Percentiles rank a stretch among this genome's conserved stretches.
phyloP scores from a whole-genome alignment of 2,888 invertebrate species.

The Bembecia ichneumoniformis region DNA sequence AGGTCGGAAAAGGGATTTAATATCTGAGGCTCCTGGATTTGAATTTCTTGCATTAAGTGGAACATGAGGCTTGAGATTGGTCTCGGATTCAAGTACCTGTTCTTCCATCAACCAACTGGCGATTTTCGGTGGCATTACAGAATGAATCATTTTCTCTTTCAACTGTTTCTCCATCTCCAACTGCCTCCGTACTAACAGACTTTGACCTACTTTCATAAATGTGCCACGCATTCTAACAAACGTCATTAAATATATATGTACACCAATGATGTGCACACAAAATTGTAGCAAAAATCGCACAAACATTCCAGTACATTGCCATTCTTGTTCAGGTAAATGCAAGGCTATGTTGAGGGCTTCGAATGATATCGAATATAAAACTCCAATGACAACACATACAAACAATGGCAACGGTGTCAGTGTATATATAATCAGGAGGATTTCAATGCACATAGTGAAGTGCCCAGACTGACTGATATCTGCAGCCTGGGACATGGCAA shows the following conservation, averaged over 20 bases:
- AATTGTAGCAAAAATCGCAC: slow-evolving; percentile 86
- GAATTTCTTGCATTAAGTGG: slow-evolving; percentile 60
- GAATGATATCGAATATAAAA: slow-evolving; percentile 87
- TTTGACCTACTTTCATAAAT: slow-evolving; percentile 97
- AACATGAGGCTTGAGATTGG: slow-evolving; percentile 63
- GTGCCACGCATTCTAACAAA: slow-evolving; percentile 94
- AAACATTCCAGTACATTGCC: slow-evolving; percentile 73
- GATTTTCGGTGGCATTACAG: slow-evolving; percentile 96
- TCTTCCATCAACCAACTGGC: slow-evolving; percentile 88
- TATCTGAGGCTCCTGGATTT: slow-evolving; percentile 75
- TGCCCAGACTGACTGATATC: slow-evolving; percentile 85
- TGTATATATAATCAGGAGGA: slow-evolving; percentile 92
- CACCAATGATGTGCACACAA: slow-evolving; percentile 91
- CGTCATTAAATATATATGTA: slow-evolving; percentile 94
- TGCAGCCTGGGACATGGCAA: slow-evolving; percentile 58
- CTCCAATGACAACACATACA: slow-evolving; percentile 84
- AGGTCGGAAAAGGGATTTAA: slow-evolving; percentile 89
- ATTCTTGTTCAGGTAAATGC: slow-evolving; percentile 63
- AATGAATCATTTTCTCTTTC: slow-evolving; percentile 97
- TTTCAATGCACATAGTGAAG: slow-evolving; percentile 88
- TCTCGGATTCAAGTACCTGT: slow-evolving; percentile 74
- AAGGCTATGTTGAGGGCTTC: slow-evolving; percentile 78
- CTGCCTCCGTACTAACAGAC: slow-evolving; percentile 88
- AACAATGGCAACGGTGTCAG: slow-evolving; percentile 93
- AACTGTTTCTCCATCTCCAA: slow-evolving; percentile 93